These are phyloP conservation scores for Abrostola tripartita DNA, from an alignment of 2,888 invertebrate species.

Conservation along the genomic window DNA sequence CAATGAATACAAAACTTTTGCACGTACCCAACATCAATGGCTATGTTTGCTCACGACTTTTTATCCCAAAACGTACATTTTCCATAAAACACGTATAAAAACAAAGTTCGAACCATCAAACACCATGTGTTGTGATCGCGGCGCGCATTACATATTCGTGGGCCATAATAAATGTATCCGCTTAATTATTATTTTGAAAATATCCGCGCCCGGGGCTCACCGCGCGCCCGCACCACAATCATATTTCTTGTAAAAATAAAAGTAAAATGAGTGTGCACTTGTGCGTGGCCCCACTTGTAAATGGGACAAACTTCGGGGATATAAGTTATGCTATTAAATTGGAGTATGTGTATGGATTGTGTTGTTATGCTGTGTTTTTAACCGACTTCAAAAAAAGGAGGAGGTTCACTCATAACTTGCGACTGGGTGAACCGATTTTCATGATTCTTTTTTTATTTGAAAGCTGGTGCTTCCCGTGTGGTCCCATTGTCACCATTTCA, in stretches of 20 bases:
- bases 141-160: slow-evolving; percentile 80
- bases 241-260: slow-evolving; percentile 59
- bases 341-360: slow-evolving; percentile 25
- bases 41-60: background rate
- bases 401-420: too few species aligned
- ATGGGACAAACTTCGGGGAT: slow-evolving; percentile 45
- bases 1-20: too few species aligned
- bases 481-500: too few species aligned
- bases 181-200: slow-evolving; percentile 88
- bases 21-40: too few species aligned
- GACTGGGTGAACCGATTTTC: too few species aligned
- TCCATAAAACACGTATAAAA: slow-evolving; percentile 30
- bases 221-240: slow-evolving; percentile 54
- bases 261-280: slow-evolving; percentile 51
- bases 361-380: background rate
- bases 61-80: slow-evolving; percentile 11
- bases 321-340: slow-evolving; percentile 27
- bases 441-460: too few species aligned
- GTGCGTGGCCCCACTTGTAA: slow-evolving; percentile 45
- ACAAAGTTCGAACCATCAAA: slow-evolving; percentile 43
- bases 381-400: too few species aligned
- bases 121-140: slow-evolving; percentile 70
- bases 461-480: too few species aligned
- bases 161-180: slow-evolving; percentile 86
- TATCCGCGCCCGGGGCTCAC: slow-evolving; percentile 83